Evolutionary conservation across 2,888 invertebrate genomes (phyloP).

Genomic region (Glaucopsyche alexis): DNA sequence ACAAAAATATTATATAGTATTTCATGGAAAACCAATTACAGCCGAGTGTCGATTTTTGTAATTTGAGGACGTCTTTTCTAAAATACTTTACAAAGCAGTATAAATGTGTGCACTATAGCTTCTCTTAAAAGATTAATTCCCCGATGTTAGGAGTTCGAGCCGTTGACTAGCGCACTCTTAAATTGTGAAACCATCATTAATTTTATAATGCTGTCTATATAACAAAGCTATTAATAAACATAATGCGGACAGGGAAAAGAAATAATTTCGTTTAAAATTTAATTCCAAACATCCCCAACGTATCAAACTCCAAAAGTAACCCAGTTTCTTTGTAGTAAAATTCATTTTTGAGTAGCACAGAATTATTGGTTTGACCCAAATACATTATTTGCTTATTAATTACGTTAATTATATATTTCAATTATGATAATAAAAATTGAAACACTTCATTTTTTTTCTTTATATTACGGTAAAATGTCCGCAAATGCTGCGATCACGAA

Average conservation of each 20-base stretch:
- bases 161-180: too few species aligned
- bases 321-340: neutral
- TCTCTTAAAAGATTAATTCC: too few species aligned
- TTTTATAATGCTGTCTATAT: neutral
- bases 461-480: neutral
- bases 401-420: slow-evolving; percentile 23
- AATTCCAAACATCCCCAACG: neutral
- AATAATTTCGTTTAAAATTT: slow-evolving; percentile 11
- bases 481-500: neutral
- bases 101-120: too few species aligned
- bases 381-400: slow-evolving; percentile 26
- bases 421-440: slow-evolving; percentile 8
- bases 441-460: slow-evolving; percentile 20
- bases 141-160: too few species aligned
- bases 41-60: too few species aligned
- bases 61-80: too few species aligned
- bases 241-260: slow-evolving; percentile 7
- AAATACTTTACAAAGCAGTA: too few species aligned
- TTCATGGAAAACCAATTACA: too few species aligned
- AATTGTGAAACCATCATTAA: slow-evolving; percentile 5
- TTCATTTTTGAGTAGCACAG: neutral
- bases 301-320: neutral
- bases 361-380: slow-evolving; percentile 25
- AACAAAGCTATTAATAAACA: slow-evolving; percentile 15
- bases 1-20: too few species aligned